Conservation (phyloP, 2,888 invertebrate genomes). For the Venustoraphidia nigricollis region DNA sequence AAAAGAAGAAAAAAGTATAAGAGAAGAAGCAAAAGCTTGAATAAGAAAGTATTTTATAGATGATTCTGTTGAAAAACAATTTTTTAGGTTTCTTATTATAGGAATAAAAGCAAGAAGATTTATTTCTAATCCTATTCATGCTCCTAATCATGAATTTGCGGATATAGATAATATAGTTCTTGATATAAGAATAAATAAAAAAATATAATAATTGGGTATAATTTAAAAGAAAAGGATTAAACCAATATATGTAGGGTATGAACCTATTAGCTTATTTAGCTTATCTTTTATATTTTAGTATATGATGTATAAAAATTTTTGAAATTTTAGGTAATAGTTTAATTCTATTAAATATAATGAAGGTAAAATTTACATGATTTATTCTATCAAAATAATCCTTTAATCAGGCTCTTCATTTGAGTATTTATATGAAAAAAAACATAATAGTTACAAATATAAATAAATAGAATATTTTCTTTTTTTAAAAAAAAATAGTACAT, state of each 20-base stretch:
- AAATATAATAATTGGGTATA: conserved; percentile 29
- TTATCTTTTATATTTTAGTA: conserved; percentile 44
- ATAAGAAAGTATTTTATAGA: conserved; percentile 43
- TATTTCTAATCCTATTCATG: conserved; percentile 48
- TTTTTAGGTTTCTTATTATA: conserved; percentile 33
- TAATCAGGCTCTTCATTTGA: conserved; percentile 32
- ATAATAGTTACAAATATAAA: background rate
- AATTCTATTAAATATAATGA: conserved; percentile 42
- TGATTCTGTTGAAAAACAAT: conserved; percentile 35
- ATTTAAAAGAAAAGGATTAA: conserved; percentile 36
- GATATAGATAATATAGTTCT: conserved; percentile 34
- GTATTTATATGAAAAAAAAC: conserved; percentile 4
- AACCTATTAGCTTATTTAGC: conserved; percentile 35
- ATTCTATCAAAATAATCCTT: conserved; percentile 49
- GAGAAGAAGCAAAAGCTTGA: conserved; percentile 40
- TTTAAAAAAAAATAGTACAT: conserved; percentile 1
- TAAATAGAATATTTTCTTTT: background rate
- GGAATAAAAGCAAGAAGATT: conserved; percentile 45
- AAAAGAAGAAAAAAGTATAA: conserved; percentile 33
- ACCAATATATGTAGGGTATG: conserved; percentile 32
- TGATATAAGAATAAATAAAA: conserved; percentile 35
- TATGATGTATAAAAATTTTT: conserved; percentile 45
- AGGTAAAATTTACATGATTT: conserved; percentile 30
- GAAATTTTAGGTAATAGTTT: conserved; percentile 42
- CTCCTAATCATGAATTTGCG: conserved; percentile 28